Evolutionary conservation across 2,888 invertebrate species (phyloP).

Genomic region (Tillus elongatus): DNA sequence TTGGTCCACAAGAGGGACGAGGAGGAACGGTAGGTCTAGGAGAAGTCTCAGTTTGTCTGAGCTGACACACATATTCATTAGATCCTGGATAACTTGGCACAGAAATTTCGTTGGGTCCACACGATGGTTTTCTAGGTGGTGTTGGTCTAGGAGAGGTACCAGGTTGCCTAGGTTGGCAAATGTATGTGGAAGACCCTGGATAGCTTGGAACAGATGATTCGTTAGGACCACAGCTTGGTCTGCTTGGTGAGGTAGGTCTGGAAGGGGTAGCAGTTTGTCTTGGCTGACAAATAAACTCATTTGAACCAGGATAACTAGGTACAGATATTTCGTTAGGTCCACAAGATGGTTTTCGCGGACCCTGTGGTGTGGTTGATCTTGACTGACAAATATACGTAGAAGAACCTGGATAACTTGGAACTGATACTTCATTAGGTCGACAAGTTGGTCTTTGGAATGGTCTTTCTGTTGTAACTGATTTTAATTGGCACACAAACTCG

Average conservation of each 20-base stretch:
- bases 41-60: constrained; percentile 8
- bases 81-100: constrained; percentile 10
- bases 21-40: constrained; percentile 10
- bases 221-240: constrained; percentile 38
- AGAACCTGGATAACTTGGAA: neutral
- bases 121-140: constrained; percentile 24
- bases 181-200: too few relatives aligned
- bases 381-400: neutral
- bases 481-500: constrained; percentile 8
- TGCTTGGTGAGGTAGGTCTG: too few relatives aligned
- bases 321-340: too few relatives aligned
- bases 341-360: too few relatives aligned
- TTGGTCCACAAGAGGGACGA: too few relatives aligned
- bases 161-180: constrained; percentile 26
- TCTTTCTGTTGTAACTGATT: constrained; percentile 11
- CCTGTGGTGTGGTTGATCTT: neutral
- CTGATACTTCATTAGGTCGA: neutral
- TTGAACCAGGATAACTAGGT: too few relatives aligned
- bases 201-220: constrained; percentile 29
- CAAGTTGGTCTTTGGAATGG: constrained; percentile 13
- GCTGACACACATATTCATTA: constrained; percentile 10
- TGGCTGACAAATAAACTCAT: too few relatives aligned
- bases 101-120: constrained; percentile 23
- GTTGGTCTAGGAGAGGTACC: constrained; percentile 19
- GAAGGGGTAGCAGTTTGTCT: constrained; percentile 23